Base-by-base conservation (phyloP, 1,140 invertebrate species). In the Campoletis sonorensis region DNA sequence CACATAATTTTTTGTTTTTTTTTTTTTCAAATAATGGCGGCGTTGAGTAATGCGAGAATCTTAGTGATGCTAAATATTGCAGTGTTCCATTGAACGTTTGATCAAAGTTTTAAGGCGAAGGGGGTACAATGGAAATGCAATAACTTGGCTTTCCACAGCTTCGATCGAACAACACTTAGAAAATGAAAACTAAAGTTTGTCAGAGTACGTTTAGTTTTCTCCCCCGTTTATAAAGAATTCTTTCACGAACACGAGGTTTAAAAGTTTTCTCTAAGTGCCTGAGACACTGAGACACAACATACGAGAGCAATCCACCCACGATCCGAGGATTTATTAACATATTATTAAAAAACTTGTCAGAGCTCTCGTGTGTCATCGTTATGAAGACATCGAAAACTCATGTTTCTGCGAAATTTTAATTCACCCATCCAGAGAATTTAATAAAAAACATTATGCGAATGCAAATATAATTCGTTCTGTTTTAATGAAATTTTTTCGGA, bases 291-390 rank as follows among this genome's bases (percentile, higher is more conserved):
- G 0, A 27, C 8, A 27, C 21, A 23, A 8, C 13, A 15, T 10
- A 23, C 61, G 15, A 67, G 23, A 67, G 21, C 61, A 26, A 67
- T 67, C 23, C 61, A 13, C 61, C 61, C 23, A 67, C 61, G 61
- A 15, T 67, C 54, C 61, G 13, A 67, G 61, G 21, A 67, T 67
- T 27, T 26, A 67, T 23, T 67, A 67, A 23, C 4, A 58, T 23
- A 67, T 67, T 67, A 67, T 67, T 67, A 67, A 67, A 67, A 67
- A 67, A 67, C 61, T 67, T 67, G 61, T 67, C 4, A 0, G 23
- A 30, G 10, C 26, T 27, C 4, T 67, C 4, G 21, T 67, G n/a
- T 67, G 23, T 26, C 4, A 7, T n/a, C 26, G 23, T n/a, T n/a
- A n/a, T 58, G 18, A 11, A 58, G 21, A 23, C 1, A 58, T 58